phyloP scores from a whole-genome alignment of 2,888 invertebrate species.

The Drosophila ezoana region DNA sequence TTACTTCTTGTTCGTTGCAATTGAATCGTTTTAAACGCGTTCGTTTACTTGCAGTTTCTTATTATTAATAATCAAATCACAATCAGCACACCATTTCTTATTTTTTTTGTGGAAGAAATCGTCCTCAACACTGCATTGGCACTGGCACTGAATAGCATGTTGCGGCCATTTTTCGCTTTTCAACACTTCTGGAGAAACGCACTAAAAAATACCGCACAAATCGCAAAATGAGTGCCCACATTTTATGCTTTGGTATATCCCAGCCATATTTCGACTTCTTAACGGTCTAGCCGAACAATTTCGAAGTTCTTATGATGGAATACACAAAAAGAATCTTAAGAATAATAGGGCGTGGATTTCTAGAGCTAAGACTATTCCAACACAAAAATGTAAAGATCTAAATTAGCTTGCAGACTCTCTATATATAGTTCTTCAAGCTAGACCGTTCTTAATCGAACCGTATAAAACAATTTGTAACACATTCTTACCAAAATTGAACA shows the following conservation, averaged over 20 bases:
- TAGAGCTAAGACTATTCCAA: too few relatives aligned
- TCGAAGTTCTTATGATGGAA: not conserved
- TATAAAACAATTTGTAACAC: conserved; percentile 6
- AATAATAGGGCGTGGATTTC: too few relatives aligned
- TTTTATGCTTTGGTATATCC: conserved; percentile 6
- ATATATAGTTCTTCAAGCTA: not conserved
- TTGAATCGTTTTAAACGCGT: conserved; percentile 12
- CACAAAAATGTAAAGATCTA: too few relatives aligned
- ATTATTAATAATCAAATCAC: conserved; percentile 61
- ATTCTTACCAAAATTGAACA: not conserved
- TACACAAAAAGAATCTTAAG: too few relatives aligned
- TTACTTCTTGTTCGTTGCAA: conserved; percentile 33
- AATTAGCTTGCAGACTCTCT: too few relatives aligned
- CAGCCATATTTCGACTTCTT: not conserved
- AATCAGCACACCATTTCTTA: conserved; percentile 72
- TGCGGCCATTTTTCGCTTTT: conserved; percentile 22
- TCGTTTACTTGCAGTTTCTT: conserved; percentile 31
- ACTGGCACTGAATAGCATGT: conserved; percentile 56
- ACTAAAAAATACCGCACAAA: conserved; percentile 31
- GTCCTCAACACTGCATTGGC: conserved; percentile 58
- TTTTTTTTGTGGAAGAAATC: conserved; percentile 59
- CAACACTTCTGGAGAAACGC: conserved; percentile 37
- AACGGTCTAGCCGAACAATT: not conserved
- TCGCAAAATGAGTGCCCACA: not conserved
- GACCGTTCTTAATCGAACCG: not conserved